These are phyloP conservation scores for Leucoma salicis DNA, from an alignment of 2,888 invertebrate species.

Conservation along the genomic window DNA sequence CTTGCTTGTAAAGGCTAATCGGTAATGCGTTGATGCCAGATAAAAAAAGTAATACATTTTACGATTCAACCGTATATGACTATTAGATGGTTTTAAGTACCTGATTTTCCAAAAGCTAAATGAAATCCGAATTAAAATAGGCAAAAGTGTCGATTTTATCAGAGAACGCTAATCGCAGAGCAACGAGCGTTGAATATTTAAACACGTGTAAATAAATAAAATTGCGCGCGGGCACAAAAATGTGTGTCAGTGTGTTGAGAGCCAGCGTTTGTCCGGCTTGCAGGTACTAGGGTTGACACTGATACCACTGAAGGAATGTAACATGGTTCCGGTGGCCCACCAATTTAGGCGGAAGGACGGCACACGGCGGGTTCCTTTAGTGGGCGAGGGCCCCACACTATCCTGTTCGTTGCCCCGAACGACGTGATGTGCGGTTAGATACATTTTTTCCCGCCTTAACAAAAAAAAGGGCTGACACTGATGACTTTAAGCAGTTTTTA, in stretches of 20 bases:
- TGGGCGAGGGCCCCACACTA: no score
- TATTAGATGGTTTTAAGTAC: neutral
- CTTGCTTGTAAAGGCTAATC: neutral
- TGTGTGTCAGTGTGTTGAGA: constrained; percentile 71
- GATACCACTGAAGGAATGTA: no score
- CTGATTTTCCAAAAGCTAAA: neutral
- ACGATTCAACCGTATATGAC: neutral
- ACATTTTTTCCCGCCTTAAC: no score
- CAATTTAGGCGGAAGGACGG: no score
- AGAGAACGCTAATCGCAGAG: constrained; percentile 44
- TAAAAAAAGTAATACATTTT: neutral
- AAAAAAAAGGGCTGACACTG: no score
- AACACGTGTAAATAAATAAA: constrained; percentile 68
- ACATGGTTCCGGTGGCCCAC: no score
- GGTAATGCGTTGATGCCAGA: neutral
- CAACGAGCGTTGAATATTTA: constrained; percentile 49
- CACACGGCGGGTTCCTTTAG: no score
- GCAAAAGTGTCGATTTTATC: constrained; percentile 29
- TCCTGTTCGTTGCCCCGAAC: no score
- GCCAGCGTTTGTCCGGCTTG: constrained; percentile 38
- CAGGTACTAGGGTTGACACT: constrained; percentile 34
- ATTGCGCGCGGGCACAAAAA: constrained; percentile 55
- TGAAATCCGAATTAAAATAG: constrained; percentile 3
- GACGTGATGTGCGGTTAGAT: no score
- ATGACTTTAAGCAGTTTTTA: no score